Evolutionary conservation across 2,797 vertebrate species (phyloP).

Genomic region (Chelmon rostratus): DNA sequence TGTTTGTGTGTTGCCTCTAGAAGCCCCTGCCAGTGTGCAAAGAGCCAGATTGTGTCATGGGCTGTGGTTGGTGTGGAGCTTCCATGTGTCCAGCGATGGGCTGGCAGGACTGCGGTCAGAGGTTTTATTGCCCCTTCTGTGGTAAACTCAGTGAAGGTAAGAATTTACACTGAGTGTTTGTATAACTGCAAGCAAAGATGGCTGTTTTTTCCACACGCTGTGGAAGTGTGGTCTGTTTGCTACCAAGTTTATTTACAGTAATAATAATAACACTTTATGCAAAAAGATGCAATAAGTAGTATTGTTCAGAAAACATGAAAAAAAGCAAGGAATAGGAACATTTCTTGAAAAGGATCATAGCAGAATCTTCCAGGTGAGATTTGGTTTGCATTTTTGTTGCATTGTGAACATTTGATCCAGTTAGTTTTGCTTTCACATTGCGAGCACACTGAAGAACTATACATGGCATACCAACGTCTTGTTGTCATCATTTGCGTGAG

Average conservation of each 20-base stretch:
- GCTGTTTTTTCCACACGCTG: neutral
- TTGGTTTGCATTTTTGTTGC: no score
- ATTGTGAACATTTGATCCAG: no score
- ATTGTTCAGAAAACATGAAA: neutral
- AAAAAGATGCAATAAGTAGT: neutral
- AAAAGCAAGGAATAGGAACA: neutral
- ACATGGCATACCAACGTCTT: no score
- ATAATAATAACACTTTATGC: no score
- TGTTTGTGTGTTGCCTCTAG: constrained; percentile 47
- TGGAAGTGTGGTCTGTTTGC: neutral
- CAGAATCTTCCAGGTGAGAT: no score
- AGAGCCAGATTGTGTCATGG: constrained; percentile 73
- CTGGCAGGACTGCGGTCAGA: constrained; percentile 89
- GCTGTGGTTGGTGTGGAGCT: constrained; percentile 82
- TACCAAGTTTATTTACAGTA: neutral
- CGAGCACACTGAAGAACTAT: no score
- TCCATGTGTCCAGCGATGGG: constrained; percentile 85
- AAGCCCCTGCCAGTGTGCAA: constrained; percentile 68
- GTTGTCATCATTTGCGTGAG: no score
- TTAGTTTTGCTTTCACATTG: no score
- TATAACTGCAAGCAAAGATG: neutral
- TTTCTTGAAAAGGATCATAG: no score
- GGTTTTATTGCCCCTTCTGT: constrained; percentile 88
- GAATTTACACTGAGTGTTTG: neutral
- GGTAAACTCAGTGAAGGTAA: constrained; percentile 84